These are phyloP conservation scores for Acyrthosiphon pisum DNA, from an alignment of 1,140 invertebrate species.

Conservation along the genomic window DNA sequence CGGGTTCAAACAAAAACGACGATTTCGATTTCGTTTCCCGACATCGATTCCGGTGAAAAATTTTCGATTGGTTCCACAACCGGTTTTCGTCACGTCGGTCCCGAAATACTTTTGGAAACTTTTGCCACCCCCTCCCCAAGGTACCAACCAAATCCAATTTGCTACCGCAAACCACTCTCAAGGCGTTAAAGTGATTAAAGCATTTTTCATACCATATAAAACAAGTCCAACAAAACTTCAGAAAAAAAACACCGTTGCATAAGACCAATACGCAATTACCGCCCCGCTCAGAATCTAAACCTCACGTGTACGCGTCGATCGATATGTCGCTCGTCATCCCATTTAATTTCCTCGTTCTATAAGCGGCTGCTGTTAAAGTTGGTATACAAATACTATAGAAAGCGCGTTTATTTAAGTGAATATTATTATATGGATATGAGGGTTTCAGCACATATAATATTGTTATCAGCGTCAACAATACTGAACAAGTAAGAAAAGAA, in stretches of 20 bases:
- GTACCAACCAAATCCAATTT: neutral
- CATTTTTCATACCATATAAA: too few species aligned
- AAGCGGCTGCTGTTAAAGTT: neutral
- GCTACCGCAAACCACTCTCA: neutral
- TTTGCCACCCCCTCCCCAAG: neutral
- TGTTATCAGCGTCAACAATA: neutral
- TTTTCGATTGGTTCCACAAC: neutral
- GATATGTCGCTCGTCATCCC: neutral
- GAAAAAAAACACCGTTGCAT: too few species aligned
- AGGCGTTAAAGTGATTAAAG: too few species aligned
- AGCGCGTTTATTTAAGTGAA: neutral
- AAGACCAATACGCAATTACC: too few species aligned
- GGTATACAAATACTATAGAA: neutral
- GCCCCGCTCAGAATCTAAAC: neutral
- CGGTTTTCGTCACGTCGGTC: neutral
- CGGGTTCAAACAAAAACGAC: neutral
- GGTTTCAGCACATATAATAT: neutral
- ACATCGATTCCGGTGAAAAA: neutral
- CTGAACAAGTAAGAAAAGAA: neutral
- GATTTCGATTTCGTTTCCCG: neutral
- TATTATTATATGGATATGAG: neutral
- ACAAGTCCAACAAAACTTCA: too few species aligned
- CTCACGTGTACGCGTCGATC: neutral
- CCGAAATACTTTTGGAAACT: neutral
- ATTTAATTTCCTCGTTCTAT: neutral